Base-by-base conservation (phyloP, 2,888 invertebrate species). In the Cyrtodaria siliqua region DNA sequence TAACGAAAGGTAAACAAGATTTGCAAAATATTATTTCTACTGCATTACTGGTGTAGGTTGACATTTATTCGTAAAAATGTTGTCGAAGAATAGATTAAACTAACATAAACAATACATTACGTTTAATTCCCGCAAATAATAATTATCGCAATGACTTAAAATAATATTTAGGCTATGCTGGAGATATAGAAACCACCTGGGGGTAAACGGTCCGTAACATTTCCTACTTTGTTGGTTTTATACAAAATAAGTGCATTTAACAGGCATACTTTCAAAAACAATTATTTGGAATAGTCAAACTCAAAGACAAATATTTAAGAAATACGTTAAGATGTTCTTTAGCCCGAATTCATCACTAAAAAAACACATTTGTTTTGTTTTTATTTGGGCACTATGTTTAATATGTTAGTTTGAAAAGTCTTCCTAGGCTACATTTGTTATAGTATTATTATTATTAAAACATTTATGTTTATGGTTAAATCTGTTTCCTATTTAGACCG, bases 21-120 rank as follows among this genome's bases (percentile, higher is more conserved):
- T 64, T 55, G 38, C 8, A 53, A 78, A 78, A 72, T 73, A 78
- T 78, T 78, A 66, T 52, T 73, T 52, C 60, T 50, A 33, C 61
- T 68, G 68, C 63, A 72, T 77, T 64, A 72, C 72, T 64, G 62
- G 33, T 14, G 18, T n/a, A 42, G 49, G 29, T 52, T 77, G 77
- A 63, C 68, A 77, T 59, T 60, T 68, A 56, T 44, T 63, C 52
- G 64, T 64, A 29, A 27, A 61, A 64, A 73, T 66, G 61, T 53
- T 50, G 29, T 61, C 57, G 38, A 47, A 69, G 64, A 55, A 64
- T 52, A 47, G 44, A 47, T 69, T 52, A 66, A 56, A 64, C 56
- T 57, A 69, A 78, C 60, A 78, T 66, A 78, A 72, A 72, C 56
- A 73, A 20, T 26, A 66, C 52, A 44, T 42, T 56, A 57, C 47